Evolutionary conservation across 2,888 invertebrate genomes (phyloP), one percentile per base, ranked within the genome.

Genomic region (Nomada lathburiana): DNA sequence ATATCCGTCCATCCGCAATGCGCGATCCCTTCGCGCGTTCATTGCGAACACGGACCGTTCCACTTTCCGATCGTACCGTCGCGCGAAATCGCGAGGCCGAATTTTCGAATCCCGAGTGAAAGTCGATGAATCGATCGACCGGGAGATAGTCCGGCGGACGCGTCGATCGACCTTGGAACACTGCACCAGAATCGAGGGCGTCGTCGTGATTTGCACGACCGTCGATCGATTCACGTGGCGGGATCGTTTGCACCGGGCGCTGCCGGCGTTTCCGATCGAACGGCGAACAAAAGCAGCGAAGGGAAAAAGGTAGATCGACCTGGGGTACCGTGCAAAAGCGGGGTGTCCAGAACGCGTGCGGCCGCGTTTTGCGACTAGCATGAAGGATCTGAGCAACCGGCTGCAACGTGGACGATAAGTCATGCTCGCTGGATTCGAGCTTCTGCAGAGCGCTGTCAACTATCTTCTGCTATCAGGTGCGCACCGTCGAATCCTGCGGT

Each of bases 381-480:
- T 62, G 78, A 72, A 53, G 42, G 68, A 59, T n/a, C 42, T 1
- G 13, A 69, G 16, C 9, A 50, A 18, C 0, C 44, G 42, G 23
- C 82, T 53, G 73, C 71, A 62, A 75, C 81, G 50, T 44, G 76
- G 44, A 26, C 78, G 83, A 86, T 88, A 88, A 83, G 85, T 86
- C 84, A 93, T 93, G 93, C 91, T 90, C 89, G 91, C 92, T 79
- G 92, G 92, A 85, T 92, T 93, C 89, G 89, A 93, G 80, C 89
- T 93, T 64, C 92, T 92, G 20, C 91, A 91, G 82, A 91, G 90
- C 72, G 89, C 91, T 81, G 92, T 92, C 89, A 90, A 90, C 86
- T 93, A 92, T 88, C 90, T 92, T 70, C 90, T 91, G 64, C 91
- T 91, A 83, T 91, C 93, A 93, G 93, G 93, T 93, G 92, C 83